Base-by-base conservation (phyloP, 30 jellyfish, hydroid and myxozoan genomes). In the Aurelia aurita region DNA sequence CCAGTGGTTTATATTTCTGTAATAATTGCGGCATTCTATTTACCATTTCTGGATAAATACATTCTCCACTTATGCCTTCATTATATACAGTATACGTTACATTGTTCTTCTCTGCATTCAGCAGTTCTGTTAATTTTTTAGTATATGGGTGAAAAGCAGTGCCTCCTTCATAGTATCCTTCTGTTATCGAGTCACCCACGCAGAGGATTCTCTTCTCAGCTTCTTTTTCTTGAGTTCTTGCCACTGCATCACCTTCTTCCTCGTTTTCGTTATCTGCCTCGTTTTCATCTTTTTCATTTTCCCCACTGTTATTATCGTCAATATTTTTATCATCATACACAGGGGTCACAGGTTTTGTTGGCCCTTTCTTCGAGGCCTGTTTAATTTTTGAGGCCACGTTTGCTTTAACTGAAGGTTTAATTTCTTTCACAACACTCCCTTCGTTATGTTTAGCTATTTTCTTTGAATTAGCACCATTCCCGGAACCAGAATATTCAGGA, bases 1-100 rank as follows among this genome's bases (percentile, higher is more conserved):
- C 90, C 47, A 89, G 58, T 49, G 81, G 86, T 58, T 64, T 62
- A 72, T 88, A 77, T 69, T 79, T 78, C 15, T 88, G 69, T 18
- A 94, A n/a, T 22, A 89, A 54, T 6, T 13, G 34, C 9, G 96
- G 99, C 82, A 94, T 85, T 21, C 96, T 62, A 32, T 58, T 29
- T 11, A n/a, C 26, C 99, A 94, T 94, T 22, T 70, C 95, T 34
- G 80, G 69, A 22, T 65, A 31, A 13, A 89, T 95, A 61, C 90
- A 80, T 77, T 89, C 96, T 49, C 97, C 97, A 74, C 97, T 83
- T 23, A 74, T 63, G 3, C 99, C 99, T 64, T 75, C 96, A 46
- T 94, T 94, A 34, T 83, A 77, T 4, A 94, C 96, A 28, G 19
- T 61, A 45, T 78, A 88, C 14, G 82, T 46, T 1, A 69, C 72